Conservation (phyloP, 2,888 invertebrate species). For the Ypsolopha scabrella region DNA sequence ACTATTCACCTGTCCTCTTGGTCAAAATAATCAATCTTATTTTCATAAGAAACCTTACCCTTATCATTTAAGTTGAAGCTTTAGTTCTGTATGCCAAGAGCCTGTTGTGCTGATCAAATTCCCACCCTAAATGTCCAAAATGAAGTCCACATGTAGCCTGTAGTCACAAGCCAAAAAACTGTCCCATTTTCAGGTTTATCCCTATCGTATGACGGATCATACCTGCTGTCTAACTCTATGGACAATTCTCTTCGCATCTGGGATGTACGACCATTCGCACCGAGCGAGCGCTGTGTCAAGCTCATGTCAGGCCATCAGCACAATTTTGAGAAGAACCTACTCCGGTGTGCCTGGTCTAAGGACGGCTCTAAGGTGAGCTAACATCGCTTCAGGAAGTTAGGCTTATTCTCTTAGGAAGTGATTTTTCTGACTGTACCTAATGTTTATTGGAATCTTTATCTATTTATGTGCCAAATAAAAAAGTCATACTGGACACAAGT, state of each 20-base stretch:
- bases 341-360: slow-evolving; percentile 93
- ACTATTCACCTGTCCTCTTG: no score
- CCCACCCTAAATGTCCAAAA: neutral
- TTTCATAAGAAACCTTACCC: no score
- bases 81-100: neutral
- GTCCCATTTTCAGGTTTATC: slow-evolving; percentile 67
- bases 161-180: neutral
- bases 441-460: no score
- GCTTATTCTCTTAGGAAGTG: neutral
- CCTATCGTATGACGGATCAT: slow-evolving; percentile 87
- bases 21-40: no score
- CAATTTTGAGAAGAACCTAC: slow-evolving; percentile 97
- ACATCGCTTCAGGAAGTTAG: neutral
- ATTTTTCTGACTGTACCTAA: neutral
- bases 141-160: no score
- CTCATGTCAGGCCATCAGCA: slow-evolving; percentile 94
- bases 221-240: slow-evolving; percentile 96
- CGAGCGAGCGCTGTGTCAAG: slow-evolving; percentile 93
- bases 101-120: neutral
- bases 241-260: slow-evolving; percentile 95
- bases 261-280: slow-evolving; percentile 97
- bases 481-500: no score
- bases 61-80: neutral
- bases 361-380: slow-evolving; percentile 86
- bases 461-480: no score